phyloP scores from a whole-genome alignment of 2,113 vertebrate species.

The Gobio gobio region DNA sequence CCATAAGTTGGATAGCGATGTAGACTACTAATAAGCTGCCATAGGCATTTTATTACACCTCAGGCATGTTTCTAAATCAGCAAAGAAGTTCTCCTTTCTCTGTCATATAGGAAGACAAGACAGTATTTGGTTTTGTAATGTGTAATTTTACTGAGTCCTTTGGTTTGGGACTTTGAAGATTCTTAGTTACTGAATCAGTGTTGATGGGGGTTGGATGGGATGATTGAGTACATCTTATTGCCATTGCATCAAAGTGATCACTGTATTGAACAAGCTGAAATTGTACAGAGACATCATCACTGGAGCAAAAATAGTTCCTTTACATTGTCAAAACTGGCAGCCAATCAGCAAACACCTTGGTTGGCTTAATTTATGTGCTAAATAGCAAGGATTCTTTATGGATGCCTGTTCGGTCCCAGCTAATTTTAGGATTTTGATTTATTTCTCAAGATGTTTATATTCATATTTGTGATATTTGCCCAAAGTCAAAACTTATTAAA shows the following conservation, averaged over 20 bases:
- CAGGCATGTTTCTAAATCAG: not conserved
- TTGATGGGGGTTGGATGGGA: not conserved
- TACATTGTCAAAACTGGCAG: not conserved
- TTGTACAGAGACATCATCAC: not conserved
- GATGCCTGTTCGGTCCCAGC: not conserved
- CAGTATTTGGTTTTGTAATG: slow-evolving; percentile 12
- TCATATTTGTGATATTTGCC: not conserved
- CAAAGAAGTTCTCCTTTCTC: not conserved
- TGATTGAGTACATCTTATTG: slow-evolving; percentile 4
- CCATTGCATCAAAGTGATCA: not conserved
- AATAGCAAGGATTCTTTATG: not conserved
- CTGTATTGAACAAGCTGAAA: not conserved
- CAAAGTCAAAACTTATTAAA: not conserved
- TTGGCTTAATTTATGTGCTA: not conserved
- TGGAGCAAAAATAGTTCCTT: not conserved
- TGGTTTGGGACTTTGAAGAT: slow-evolving; percentile 3
- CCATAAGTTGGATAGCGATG: not conserved
- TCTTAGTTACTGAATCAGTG: slow-evolving; percentile 10
- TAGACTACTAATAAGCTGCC: not conserved
- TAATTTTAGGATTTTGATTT: not conserved
- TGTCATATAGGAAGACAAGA: not conserved
- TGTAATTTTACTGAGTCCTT: not conserved
- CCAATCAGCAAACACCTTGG: not conserved
- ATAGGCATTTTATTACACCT: not conserved
- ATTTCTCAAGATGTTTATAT: not conserved